phyloP scores from a whole-genome alignment of 1,140 invertebrate genomes.

The Scaptodrosophila lebanonensis region DNA sequence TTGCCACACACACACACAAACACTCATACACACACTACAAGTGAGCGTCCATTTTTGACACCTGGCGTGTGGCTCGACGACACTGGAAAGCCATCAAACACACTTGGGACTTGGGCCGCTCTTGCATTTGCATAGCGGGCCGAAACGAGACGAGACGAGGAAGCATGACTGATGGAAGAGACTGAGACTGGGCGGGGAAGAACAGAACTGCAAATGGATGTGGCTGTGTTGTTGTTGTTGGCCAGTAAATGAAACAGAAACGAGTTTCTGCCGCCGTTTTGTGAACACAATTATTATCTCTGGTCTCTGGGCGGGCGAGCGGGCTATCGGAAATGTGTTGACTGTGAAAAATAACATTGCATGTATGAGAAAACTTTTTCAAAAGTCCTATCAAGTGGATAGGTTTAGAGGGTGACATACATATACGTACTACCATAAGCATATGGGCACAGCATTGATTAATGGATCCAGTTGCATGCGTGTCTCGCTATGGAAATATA shows the following conservation, averaged over 20 bases:
- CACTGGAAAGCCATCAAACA: slow-evolving; percentile 16
- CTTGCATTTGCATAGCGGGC: slow-evolving; percentile 18
- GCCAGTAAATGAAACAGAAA: slow-evolving; percentile 24
- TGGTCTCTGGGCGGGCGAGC: background rate
- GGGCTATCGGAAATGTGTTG: slow-evolving; percentile 47
- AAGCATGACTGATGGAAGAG: background rate
- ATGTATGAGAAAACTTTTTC: slow-evolving; percentile 65
- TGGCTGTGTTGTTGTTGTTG: background rate
- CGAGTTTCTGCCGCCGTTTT: slow-evolving; percentile 22
- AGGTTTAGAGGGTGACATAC: background rate
- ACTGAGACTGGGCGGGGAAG: slow-evolving; percentile 2
- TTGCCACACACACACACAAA: too few species aligned
- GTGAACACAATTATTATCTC: slow-evolving; percentile 12
- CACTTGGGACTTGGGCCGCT: slow-evolving; percentile 34
- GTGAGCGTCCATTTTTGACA: slow-evolving; percentile 66
- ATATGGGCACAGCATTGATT: slow-evolving; percentile 47
- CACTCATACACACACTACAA: too few species aligned
- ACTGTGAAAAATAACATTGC: slow-evolving; percentile 59
- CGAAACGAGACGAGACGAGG: too few species aligned
- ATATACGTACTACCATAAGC: too few species aligned
- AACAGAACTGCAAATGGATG: slow-evolving; percentile 1
- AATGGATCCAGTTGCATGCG: slow-evolving; percentile 27
- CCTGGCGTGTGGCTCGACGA: slow-evolving; percentile 49
- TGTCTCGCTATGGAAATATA: background rate
- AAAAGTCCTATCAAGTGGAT: slow-evolving; percentile 15